phyloP scores from a whole-genome alignment of 2,888 invertebrate species.

The Euplexia lucipara region DNA sequence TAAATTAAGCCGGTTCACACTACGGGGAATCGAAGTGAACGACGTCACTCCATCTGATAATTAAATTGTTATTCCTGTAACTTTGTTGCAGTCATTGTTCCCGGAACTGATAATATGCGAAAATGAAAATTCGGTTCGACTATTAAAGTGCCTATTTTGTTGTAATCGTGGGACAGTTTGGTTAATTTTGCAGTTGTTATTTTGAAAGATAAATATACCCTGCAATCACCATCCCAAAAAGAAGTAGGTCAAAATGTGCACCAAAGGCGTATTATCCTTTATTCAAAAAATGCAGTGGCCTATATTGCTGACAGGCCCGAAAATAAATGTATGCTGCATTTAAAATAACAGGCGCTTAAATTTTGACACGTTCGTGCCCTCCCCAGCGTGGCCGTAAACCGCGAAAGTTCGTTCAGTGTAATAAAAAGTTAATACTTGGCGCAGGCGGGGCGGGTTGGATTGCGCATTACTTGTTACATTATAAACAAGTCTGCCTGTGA shows the following conservation, averaged over 20 bases:
- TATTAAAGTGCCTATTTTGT: conserved; percentile 12
- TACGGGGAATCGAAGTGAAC: conserved; percentile 63
- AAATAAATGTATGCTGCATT: conserved; percentile 62
- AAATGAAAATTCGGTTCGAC: conserved; percentile 22
- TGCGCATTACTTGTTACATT: conserved; percentile 89
- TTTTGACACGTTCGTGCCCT: conserved; percentile 77
- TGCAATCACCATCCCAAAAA: conserved; percentile 4
- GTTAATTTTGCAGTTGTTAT: not conserved
- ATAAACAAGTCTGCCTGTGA: conserved; percentile 89
- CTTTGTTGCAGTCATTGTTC: conserved; percentile 29
- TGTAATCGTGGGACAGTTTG: conserved; percentile 9
- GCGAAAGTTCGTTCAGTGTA: conserved; percentile 85
- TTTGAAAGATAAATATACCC: not conserved
- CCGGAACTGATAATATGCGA: conserved; percentile 22
- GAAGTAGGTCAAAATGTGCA: not conserved
- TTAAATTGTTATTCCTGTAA: conserved; percentile 51
- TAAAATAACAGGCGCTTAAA: conserved; percentile 71
- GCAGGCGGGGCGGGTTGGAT: conserved; percentile 81
- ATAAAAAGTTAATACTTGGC: conserved; percentile 89
- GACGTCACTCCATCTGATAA: conserved; percentile 53
- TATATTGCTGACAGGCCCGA: conserved; percentile 53
- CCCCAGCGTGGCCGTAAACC: conserved; percentile 81
- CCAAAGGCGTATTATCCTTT: conserved; percentile 18
- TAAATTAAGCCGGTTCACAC: conserved; percentile 77
- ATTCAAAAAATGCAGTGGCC: conserved; percentile 53